phyloP scores from a whole-genome alignment of 1,140 invertebrate genomes.

The Samia ricini region DNA sequence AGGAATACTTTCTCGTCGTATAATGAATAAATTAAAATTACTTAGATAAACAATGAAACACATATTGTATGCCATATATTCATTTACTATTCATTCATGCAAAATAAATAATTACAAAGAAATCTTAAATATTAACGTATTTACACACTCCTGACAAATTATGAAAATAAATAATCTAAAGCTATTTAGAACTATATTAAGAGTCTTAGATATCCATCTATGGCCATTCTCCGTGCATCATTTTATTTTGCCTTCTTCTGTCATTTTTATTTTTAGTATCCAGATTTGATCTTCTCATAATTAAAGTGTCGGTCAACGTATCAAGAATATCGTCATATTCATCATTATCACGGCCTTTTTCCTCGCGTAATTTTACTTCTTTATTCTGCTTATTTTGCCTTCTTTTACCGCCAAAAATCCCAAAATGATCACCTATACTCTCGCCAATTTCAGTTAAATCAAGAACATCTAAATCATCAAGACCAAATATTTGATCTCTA shows the following conservation, averaged over 20 bases:
- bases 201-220: constrained; percentile 37
- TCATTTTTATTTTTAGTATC: constrained; percentile 54
- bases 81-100: constrained; percentile 22
- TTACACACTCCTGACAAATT: constrained; percentile 49
- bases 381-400: constrained; percentile 53
- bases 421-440: constrained; percentile 63
- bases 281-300: constrained; percentile 43
- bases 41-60: constrained; percentile 3
- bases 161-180: constrained; percentile 53
- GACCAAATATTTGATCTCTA: constrained; percentile 42
- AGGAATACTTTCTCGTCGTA: not conserved
- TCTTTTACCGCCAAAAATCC: constrained; percentile 63
- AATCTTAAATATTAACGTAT: constrained; percentile 34
- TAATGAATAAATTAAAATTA: not conserved
- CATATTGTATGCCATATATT: not conserved
- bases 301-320: constrained; percentile 43
- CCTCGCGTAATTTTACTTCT: constrained; percentile 29
- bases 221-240: constrained; percentile 69
- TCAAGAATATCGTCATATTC: constrained; percentile 56
- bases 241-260: constrained; percentile 74
- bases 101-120: constrained; percentile 29
- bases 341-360: constrained; percentile 42
- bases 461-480: constrained; percentile 65
- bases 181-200: constrained; percentile 43
- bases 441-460: constrained; percentile 67